Percentiles rank a stretch among this genome's conserved stretches.
Evolutionary conservation across 2,888 invertebrate genomes (phyloP).

Genomic region (Euzophera pinguis): DNA sequence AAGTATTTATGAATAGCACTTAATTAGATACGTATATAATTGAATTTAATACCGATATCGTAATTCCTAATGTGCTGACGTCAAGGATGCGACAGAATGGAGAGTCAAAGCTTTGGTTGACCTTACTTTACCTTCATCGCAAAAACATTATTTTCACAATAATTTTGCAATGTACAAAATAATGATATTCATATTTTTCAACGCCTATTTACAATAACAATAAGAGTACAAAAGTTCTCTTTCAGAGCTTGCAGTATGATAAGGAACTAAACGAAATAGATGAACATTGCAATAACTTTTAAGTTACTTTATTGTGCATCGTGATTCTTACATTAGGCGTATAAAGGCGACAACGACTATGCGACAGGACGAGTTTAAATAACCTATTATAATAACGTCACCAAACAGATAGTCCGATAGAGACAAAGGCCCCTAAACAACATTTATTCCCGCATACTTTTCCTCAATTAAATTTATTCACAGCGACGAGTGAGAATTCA

Average conservation of each 20-base stretch:
- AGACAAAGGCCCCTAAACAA: no score
- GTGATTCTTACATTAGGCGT: conserved; percentile 67
- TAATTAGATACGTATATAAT: conserved; percentile 42
- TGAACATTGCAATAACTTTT: no score
- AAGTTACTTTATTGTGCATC: conserved; percentile 1
- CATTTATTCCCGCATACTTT: conserved; percentile 25
- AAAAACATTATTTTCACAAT: conserved; percentile 38
- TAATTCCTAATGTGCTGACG: conserved; percentile 33
- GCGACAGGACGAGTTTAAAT: conserved; percentile 61
- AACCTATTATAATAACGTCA: conserved; percentile 42
- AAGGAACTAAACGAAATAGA: no score
- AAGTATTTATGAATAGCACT: conserved; percentile 36
- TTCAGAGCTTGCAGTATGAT: no score
- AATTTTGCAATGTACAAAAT: conserved; percentile 37
- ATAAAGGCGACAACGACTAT: conserved; percentile 66
- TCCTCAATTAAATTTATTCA: conserved; percentile 42
- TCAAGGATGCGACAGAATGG: conserved; percentile 49
- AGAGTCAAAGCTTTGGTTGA: conserved; percentile 36
- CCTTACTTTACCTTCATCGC: conserved; percentile 49
- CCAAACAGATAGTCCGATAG: no score
- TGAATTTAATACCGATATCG: conserved; percentile 35
- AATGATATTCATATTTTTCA: no score
- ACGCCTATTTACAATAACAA: no score
- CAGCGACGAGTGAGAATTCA: conserved; percentile 42
- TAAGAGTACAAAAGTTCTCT: no score